Base-by-base conservation (phyloP, 2,888 invertebrate genomes). In the Pemphredon lugubris region DNA sequence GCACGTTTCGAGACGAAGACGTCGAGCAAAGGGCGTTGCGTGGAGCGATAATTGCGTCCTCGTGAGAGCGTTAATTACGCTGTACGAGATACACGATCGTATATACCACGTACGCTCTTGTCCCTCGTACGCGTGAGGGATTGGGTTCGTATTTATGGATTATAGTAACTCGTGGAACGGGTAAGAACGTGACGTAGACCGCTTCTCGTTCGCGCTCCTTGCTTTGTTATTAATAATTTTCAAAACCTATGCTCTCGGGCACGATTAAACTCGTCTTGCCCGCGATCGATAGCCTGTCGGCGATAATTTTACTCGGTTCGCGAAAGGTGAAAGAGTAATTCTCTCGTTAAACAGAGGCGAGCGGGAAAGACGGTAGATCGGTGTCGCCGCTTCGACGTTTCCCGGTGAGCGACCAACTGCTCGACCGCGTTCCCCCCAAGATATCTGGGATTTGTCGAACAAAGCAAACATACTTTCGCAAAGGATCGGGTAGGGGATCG, bases 401-500 rank as follows among this genome's bases (percentile, higher is more conserved):
- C 14, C 13, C n/a, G n/a, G n/a, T 39, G 4, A 11, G 39, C 14
- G n/a, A 13, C 7, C 4, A 1, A 5, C 11, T 39, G 39, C n/a
- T 39, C 18, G 20, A 3, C 20, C 18, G 4, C 0, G 40, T 40
- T 20, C 32, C 42, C 18, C 23, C 9, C 3, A 16, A 44, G 39
- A 14, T 13, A 23, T 4, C 30, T 50, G 21, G 16, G 13, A 44
- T 30, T 51, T 11, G 37, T 11, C 30, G 37, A 7, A 21, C 26
- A 20, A 51, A 20, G 53, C 53, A 45, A 30, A 32, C 13, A 14
- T 13, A 34, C 4, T 3, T 2, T 20, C 16, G 34, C 14, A 26
- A n/a, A 51, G 23, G n/a, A 7, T 23, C 53, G 47, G 32, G 32
- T 44, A 40, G 18, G 68, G 65, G 57, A 54, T 50, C 20, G 67